phyloP scores from a whole-genome alignment of 2,888 invertebrate species.

The Epirrhoe tristata region DNA sequence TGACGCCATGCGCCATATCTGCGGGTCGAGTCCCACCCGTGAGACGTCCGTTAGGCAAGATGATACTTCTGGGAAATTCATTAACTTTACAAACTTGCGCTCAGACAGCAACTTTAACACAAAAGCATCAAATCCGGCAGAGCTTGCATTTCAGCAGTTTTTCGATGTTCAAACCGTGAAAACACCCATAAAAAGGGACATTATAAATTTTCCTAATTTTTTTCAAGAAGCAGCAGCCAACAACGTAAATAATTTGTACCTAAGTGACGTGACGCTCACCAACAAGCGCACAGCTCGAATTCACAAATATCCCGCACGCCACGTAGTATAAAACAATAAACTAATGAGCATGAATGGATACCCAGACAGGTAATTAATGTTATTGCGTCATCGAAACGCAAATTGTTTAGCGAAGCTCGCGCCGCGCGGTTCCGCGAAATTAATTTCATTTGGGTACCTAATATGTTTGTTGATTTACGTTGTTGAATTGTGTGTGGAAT shows the following conservation, averaged over 20 bases:
- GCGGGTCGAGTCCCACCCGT: background rate
- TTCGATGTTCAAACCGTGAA: background rate
- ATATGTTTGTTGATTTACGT: constrained; percentile 3
- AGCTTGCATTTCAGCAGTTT: background rate
- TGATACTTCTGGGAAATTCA: background rate
- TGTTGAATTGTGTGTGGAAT: background rate
- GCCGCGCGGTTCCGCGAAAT: constrained; percentile 1
- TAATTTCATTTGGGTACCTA: constrained; percentile 5
- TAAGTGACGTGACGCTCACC: no score
- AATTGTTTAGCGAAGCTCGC: constrained; percentile 1
- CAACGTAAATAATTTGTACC: no score
- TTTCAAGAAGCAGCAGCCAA: no score
- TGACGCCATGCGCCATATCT: background rate
- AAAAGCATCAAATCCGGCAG: background rate
- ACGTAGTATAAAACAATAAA: constrained; percentile 1
- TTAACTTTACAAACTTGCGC: background rate
- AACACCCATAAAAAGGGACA: background rate
- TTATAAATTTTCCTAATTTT: no score
- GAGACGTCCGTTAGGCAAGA: background rate
- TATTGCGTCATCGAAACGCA: constrained; percentile 13
- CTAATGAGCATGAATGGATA: constrained; percentile 5
- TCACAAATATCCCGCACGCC: background rate
- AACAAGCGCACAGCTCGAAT: background rate
- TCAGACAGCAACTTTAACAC: no score
- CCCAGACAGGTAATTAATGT: constrained; percentile 5